Conservation (phyloP, 2,797 vertebrate species). For the Alca torda region DNA sequence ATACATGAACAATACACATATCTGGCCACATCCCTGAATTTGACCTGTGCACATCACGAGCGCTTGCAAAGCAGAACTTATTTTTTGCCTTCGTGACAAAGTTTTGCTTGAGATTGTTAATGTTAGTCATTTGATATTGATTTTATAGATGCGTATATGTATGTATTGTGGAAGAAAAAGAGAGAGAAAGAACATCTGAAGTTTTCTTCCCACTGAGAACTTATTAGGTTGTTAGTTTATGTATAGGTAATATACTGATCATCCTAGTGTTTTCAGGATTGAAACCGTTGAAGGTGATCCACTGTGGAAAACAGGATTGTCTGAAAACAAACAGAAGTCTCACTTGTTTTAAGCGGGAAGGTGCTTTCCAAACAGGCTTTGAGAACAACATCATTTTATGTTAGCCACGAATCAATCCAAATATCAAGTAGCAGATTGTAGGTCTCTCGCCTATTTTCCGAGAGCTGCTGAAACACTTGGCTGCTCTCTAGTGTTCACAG, state of each 20-base stretch:
- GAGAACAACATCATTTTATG: neutral
- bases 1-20: neutral
- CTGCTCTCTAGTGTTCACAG: constrained; percentile 51
- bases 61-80: neutral
- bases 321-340: neutral
- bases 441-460: neutral
- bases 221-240: neutral
- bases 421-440: neutral
- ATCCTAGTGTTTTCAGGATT: neutral
- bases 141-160: neutral
- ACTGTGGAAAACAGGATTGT: neutral
- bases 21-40: neutral
- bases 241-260: neutral
- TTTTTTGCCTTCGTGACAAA: neutral
- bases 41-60: neutral
- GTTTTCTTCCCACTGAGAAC: neutral
- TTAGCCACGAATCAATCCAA: neutral
- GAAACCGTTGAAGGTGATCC: neutral
- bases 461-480: neutral
- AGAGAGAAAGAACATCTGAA: neutral
- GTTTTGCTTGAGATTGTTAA: neutral
- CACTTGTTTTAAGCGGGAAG: neutral
- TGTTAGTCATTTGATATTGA: neutral
- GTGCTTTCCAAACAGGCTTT: neutral
- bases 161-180: neutral